phyloP scores from a whole-genome alignment of 2,888 invertebrate genomes.

The Mimas tiliae region DNA sequence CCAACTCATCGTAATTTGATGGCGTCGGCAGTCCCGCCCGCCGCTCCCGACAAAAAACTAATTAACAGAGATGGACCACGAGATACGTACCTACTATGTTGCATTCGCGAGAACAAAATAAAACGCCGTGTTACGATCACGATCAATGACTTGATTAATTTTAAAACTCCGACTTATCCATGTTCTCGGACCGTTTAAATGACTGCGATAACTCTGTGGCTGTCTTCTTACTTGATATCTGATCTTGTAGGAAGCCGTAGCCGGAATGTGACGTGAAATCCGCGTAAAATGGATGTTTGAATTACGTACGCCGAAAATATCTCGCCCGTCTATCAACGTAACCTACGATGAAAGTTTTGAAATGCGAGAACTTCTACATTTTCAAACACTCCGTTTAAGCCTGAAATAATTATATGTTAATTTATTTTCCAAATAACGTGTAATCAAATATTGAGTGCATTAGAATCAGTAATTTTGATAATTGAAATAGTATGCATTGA shows the following conservation, averaged over 20 bases:
- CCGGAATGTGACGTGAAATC: conserved; percentile 20
- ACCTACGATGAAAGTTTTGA: background rate
- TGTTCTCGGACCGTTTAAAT: conserved; percentile 27
- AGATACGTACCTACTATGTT: conserved; percentile 61
- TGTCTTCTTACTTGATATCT: conserved; percentile 21
- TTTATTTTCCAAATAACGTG: background rate
- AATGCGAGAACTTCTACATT: background rate
- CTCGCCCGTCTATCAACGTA: conserved; percentile 1
- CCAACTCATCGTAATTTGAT: conserved; percentile 85
- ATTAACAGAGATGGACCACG: conserved; percentile 78
- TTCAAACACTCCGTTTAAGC: background rate
- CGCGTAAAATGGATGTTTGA: conserved; percentile 14
- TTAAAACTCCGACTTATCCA: conserved; percentile 32
- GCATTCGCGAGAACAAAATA: conserved; percentile 69
- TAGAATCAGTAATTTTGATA: no score
- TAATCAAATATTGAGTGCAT: no score
- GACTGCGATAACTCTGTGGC: conserved; percentile 21
- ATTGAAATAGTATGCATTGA: no score
- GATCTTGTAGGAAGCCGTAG: conserved; percentile 19
- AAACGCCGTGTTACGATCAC: conserved; percentile 56
- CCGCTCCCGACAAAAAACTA: conserved; percentile 80
- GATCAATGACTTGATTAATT: conserved; percentile 47
- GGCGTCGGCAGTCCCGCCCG: conserved; percentile 79
- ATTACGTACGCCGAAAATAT: conserved; percentile 14
- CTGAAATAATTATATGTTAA: background rate